Percentiles rank a stretch among this genome's conserved stretches.
These are phyloP conservation scores for Terrapene triunguis DNA, from an alignment of 2,113 vertebrate species.

Conservation along the genomic window DNA sequence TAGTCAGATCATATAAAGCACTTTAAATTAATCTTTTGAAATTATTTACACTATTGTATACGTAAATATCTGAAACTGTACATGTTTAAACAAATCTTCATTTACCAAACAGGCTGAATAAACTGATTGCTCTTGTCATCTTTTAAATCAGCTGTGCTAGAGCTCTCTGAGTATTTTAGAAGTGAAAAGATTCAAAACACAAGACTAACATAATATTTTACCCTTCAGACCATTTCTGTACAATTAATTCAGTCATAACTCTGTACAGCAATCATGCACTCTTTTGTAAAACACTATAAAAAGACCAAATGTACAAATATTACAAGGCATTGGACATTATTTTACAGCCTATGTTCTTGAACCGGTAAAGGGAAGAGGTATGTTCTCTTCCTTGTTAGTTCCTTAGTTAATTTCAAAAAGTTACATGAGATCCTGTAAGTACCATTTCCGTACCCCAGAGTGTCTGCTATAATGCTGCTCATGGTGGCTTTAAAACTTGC, in stretches of 20 bases:
- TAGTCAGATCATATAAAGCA: slow-evolving; percentile 85
- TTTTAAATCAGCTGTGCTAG: slow-evolving; percentile 42
- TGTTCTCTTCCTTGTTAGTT: slow-evolving; percentile 47
- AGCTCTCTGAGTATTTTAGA: slow-evolving; percentile 54
- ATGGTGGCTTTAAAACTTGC: neutral
- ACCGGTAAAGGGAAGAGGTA: slow-evolving; percentile 41
- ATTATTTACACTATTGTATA: slow-evolving; percentile 85
- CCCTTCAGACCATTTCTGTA: slow-evolving; percentile 58
- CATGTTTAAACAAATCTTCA: slow-evolving; percentile 80
- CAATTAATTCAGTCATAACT: slow-evolving; percentile 43
- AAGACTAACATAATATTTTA: slow-evolving; percentile 41
- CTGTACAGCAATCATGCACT: slow-evolving; percentile 66
- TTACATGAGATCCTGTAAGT: slow-evolving; percentile 8
- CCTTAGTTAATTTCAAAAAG: slow-evolving; percentile 45
- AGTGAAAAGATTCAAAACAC: slow-evolving; percentile 60
- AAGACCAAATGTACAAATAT: slow-evolving; percentile 82
- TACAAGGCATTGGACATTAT: slow-evolving; percentile 71
- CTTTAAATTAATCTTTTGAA: slow-evolving; percentile 85
- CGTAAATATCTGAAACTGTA: slow-evolving; percentile 82
- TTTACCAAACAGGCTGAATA: slow-evolving; percentile 73
- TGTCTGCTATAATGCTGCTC: neutral
- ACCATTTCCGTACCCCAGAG: slow-evolving; percentile 19
- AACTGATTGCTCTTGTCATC: slow-evolving; percentile 53
- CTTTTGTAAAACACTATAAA: slow-evolving; percentile 77
- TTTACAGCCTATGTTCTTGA: slow-evolving; percentile 74